Base-by-base conservation (phyloP, 1,140 invertebrate species). In the Polypedilum pembai region DNA sequence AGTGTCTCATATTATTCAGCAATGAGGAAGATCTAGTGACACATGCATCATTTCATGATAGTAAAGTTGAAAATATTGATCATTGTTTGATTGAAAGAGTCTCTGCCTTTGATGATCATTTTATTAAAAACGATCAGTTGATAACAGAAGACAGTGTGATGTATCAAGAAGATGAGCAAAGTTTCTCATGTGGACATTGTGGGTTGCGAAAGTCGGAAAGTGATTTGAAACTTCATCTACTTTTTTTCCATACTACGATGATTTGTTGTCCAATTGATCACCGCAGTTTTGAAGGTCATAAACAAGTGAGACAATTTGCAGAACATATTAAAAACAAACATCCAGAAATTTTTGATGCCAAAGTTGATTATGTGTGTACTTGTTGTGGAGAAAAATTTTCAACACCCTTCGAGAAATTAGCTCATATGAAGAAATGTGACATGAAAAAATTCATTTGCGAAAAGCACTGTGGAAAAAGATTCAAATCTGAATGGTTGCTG, bases 261-360 rank as follows among this genome's bases (percentile, higher is more conserved):
- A 21, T 69, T 20, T 69, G 2, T 20, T 69, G 65, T 21, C 65
- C 65, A 20, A 8, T 69, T 8, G 65, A 69, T 12, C 17, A 69
- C 20, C 17, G 65, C 3, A 20, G 65, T 18, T 69, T 69, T 69
- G 65, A 69, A 69, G 65, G 65, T 18, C 17, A 69, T 5, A 69
- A 69, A 20, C 65, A 69, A 12, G 18, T 69, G n/a, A 4, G 65
- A 69, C 65, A 69, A 8, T 69, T 69, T 12, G 15, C 65, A 69
- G 65, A 69, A 12, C 65, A 69, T 21, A 18, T 69, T 7, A 69
- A 69, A 18, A 69, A n/a, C 8, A 69, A 69, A 20, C 65, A 69
- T 69, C 65, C 65, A 18, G 65, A 69, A 20, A 69, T 69, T 69
- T 69, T 69, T 10, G 20, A 20, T 18, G 8, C 3, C 4, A 69